These are phyloP conservation scores for Petroica traversi DNA, from an alignment of 2,113 vertebrate genomes.

Conservation along the genomic window DNA sequence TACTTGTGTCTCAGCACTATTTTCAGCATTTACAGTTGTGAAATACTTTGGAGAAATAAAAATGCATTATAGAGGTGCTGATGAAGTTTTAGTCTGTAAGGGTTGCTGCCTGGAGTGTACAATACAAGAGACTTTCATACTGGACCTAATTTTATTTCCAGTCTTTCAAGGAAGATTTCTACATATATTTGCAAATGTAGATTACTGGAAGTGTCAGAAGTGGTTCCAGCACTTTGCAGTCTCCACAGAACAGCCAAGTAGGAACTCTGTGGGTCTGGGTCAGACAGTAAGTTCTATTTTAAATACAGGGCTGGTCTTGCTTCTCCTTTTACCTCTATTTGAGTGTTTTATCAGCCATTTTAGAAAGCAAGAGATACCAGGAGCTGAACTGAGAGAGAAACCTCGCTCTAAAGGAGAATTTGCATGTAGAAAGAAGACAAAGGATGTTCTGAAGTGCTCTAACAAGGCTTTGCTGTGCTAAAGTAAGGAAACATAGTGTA, in stretches of 20 bases:
- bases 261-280: background rate
- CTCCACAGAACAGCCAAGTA: background rate
- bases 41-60: background rate
- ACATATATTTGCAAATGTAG: background rate
- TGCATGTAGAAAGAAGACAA: background rate
- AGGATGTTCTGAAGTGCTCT: background rate
- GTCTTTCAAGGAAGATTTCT: constrained; percentile 26
- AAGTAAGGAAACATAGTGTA: background rate
- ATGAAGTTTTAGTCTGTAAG: background rate
- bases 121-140: background rate
- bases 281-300: background rate
- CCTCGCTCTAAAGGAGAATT: background rate
- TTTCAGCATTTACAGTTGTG: background rate
- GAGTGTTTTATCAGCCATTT: background rate
- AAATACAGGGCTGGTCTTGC: background rate
- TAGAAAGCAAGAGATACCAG: background rate
- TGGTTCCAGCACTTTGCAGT: background rate
- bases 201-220: background rate
- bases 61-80: background rate
- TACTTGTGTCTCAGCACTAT: background rate
- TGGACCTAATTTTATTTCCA: background rate
- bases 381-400: background rate
- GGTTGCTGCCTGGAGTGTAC: background rate
- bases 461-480: background rate
- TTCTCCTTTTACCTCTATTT: background rate